A percentile compares a stretch with the other conserved stretches of the same genome.
phyloP scores from a whole-genome alignment of 2,113 vertebrate genomes.

The Cinclus mexicanus region DNA sequence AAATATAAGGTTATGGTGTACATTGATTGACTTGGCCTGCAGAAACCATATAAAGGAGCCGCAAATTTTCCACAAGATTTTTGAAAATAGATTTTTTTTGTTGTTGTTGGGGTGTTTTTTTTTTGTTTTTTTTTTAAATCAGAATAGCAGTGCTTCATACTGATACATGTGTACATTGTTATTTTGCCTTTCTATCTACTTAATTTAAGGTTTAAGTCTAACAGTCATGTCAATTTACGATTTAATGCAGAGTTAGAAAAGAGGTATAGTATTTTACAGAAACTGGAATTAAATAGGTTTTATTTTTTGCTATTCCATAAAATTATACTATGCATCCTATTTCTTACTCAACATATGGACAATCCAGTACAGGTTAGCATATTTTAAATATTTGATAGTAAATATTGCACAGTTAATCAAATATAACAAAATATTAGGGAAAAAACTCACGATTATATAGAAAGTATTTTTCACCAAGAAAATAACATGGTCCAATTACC shows the following conservation, averaged over 20 bases:
- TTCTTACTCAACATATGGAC: background rate
- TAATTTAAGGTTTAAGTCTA: background rate
- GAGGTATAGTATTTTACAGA: background rate
- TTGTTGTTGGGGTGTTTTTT: background rate
- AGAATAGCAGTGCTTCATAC: background rate
- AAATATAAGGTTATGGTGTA: background rate
- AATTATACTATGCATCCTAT: background rate
- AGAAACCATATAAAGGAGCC: background rate
- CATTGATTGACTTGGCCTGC: background rate
- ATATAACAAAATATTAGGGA: background rate
- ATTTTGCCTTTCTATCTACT: background rate
- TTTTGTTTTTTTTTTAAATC: background rate
- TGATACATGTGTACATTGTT: background rate
- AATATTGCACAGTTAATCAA: background rate
- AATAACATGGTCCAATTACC: background rate
- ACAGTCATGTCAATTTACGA: background rate
- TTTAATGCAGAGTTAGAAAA: background rate
- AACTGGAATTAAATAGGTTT: background rate
- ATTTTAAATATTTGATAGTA: background rate
- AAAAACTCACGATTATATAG: background rate
- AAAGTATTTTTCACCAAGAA: background rate
- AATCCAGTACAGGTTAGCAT: background rate
- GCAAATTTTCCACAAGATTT: background rate
- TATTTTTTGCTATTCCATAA: background rate
- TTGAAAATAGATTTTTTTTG: background rate